Evolutionary conservation across 1,140 invertebrate species (phyloP), one percentile per base, ranked within the genome.

Genomic region (Drosophila virilis): DNA sequence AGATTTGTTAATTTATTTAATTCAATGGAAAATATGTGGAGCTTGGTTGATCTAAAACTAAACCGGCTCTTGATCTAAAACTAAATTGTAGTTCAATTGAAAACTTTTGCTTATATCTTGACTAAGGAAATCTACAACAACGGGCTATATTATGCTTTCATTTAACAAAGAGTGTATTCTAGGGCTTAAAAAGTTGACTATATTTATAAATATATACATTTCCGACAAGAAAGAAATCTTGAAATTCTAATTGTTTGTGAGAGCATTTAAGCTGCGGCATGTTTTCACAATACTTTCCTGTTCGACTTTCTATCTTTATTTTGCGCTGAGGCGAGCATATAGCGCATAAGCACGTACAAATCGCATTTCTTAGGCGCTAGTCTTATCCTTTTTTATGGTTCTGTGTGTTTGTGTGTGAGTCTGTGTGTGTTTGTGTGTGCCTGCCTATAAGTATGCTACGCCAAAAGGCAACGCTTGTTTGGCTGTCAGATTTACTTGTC

Each of bases 271-370:
- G 22, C 22, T 28, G 22, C 4, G 22, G 22, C 22, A 28, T 28
- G 22, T 28, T 28, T 28, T 3, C 22, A 5, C 22, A 28, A 28
- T 5, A 28, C 1, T 35, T 33, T 35, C 13, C n/a, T 8, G 28
- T 46, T 10, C 43, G 10, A n/a, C 9, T 46, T 46, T 59, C 28
- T 4, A 13, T 54, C n/a, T 55, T 2, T 37, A 8, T 58, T 38
- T 17, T 10, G 43, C 77, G 83, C 83, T 89, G 84, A 88, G 84
- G 74, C 84, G 73, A 80, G 80, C 83, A 89, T 79, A 89, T 75
- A 79, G 85, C 80, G 85, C 85, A 80, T 89, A 89, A 89, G 84
- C 84, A 89, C 84, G 84, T 89, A 89, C 85, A 89, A 89, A 89
- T 89, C 84, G 84, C 84, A 89, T 89, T 89, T 89, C 84, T 88